Evolutionary conservation across 1,140 invertebrate species (phyloP), one percentile per base, ranked within the genome.

Genomic region (Probaryconus sp.): DNA sequence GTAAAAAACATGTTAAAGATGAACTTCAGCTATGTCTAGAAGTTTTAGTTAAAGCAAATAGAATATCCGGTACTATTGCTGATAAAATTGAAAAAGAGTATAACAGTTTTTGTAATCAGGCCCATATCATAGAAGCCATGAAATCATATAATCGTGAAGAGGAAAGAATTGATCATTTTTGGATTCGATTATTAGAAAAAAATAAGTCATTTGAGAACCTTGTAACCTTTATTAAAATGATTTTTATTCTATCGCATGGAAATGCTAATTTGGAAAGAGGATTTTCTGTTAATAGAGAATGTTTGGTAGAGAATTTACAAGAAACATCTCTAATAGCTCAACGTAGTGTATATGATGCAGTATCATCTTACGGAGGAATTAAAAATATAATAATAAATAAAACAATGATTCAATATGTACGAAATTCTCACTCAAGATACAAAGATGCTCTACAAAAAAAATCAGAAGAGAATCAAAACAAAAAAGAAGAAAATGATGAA

Each of bases 251-350:
- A 14, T 70, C 56, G 3, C 55, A 47, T 21, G 48, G 67, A 11
- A 70, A 63, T 40, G 67, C 67, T 5, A 37, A 26, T 31, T 9
- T 70, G 31, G 45, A 61, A 37, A 48, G 67, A 53, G 33, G 67
- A 17, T 70, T 70, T 43, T 67, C 63, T 7, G 16, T 67, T 5
- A 55, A 67, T 14, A 37, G 28, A 20, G 38, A 67, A 31, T 70
- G 45, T 51, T 45, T 70, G 11, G 16, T 61, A 14, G 55, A 70
- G 18, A 70, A 70, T 61, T 28, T 51, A 7, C 33, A 50, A 13
- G 14, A 47, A 63, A 20, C 63, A 14, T 42, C 45, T 31, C 18
- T 70, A n/a, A 33, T 70, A 7, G 55, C 67, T 37, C 56, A 51
- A 42, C 18, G 67, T 17, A 33, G 18, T 18, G 40, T 70, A 7